Evolutionary conservation across 2,888 invertebrate species (phyloP).

Genomic region (Aspidapion aeneum): DNA sequence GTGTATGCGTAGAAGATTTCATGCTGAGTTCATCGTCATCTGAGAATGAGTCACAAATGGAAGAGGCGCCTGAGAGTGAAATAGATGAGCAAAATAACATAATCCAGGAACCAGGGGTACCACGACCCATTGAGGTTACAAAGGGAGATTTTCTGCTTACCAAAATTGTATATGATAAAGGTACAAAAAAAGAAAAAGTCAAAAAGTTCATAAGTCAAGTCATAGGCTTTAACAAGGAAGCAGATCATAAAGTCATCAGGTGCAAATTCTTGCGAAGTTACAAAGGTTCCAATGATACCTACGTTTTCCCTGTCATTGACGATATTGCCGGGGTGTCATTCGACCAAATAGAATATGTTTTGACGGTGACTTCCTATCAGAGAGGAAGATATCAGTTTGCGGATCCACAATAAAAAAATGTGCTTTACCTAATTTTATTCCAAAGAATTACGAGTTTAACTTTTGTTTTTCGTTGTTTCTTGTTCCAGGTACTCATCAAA

Average conservation of each 20-base stretch:
- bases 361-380: background rate
- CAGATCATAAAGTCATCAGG: background rate
- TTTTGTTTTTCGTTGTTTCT: too few species aligned
- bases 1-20: background rate
- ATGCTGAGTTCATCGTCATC: background rate
- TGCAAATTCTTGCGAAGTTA: background rate
- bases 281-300: background rate
- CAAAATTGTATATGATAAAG: background rate
- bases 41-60: background rate
- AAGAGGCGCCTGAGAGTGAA: background rate
- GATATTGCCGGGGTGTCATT: background rate
- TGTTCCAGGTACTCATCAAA: too few species aligned
- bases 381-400: too few species aligned
- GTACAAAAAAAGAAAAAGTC: background rate
- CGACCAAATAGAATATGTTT: background rate
- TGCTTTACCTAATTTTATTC: too few species aligned
- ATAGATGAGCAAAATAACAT: background rate
- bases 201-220: background rate
- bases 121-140: background rate
- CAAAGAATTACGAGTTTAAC: too few species aligned
- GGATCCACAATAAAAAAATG: too few species aligned
- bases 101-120: background rate
- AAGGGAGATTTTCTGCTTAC: background rate
- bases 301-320: background rate
- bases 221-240: background rate